Evolutionary conservation across 1,140 invertebrate genomes (phyloP).

Genomic region (Triops cancriformis): DNA sequence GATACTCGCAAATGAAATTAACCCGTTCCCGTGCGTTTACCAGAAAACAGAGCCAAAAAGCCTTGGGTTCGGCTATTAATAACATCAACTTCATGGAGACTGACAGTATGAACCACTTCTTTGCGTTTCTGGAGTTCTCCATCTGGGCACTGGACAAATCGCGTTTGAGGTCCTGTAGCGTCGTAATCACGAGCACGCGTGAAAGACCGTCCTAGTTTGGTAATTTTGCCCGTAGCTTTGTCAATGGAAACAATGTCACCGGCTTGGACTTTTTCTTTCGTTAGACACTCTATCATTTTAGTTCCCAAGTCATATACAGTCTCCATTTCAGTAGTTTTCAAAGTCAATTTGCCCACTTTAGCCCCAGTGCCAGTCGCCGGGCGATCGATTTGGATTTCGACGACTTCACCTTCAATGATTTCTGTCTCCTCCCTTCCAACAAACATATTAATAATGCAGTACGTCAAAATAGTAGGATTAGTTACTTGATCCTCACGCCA

Average conservation of each 20-base stretch:
- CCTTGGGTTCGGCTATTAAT: slow-evolving; percentile 96
- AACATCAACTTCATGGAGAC: slow-evolving; percentile 97
- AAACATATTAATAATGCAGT: slow-evolving; percentile 31
- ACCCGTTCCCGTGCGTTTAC: slow-evolving; percentile 41
- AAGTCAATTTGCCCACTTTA: slow-evolving; percentile 80
- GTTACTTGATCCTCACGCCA: slow-evolving; percentile 91
- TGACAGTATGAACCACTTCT: slow-evolving; percentile 96
- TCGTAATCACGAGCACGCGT: slow-evolving; percentile 94
- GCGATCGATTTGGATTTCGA: slow-evolving; percentile 92
- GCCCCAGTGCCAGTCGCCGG: slow-evolving; percentile 83
- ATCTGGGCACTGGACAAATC: slow-evolving; percentile 97
- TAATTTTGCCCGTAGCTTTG: slow-evolving; percentile 95
- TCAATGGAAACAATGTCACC: slow-evolving; percentile 97
- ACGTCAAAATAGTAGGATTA: background rate
- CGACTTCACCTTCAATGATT: slow-evolving; percentile 98
- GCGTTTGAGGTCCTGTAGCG: slow-evolving; percentile 83
- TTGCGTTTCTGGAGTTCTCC: slow-evolving; percentile 96
- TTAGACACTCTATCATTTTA: slow-evolving; percentile 96
- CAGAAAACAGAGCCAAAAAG: slow-evolving; percentile 93
- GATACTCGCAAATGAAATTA: background rate
- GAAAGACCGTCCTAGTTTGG: slow-evolving; percentile 87
- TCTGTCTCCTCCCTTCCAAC: slow-evolving; percentile 82
- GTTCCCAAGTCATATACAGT: slow-evolving; percentile 96
- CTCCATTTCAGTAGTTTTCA: slow-evolving; percentile 99
- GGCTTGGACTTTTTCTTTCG: slow-evolving; percentile 93